Evolutionary conservation across 1,140 invertebrate genomes (phyloP).

Genomic region (Drosophila micromelanica): DNA sequence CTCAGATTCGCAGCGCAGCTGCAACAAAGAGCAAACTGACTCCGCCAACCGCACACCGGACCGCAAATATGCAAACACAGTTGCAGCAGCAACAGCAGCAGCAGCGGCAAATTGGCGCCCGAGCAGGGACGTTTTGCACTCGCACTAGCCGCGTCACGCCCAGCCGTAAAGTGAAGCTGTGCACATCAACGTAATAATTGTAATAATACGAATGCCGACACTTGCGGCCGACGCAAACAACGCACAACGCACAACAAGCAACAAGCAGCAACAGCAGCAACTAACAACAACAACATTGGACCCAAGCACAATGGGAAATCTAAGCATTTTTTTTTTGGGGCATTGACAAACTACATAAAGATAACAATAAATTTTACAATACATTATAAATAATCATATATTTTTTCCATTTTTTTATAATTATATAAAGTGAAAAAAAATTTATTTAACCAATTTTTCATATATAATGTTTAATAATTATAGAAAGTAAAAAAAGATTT

Average conservation of each 20-base stretch:
- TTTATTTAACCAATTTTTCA: too few relatives aligned
- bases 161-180: constrained; percentile 49
- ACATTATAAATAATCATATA: too few relatives aligned
- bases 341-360: too few relatives aligned
- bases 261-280: constrained; percentile 12
- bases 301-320: too few relatives aligned
- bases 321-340: too few relatives aligned
- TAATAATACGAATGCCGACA: constrained; percentile 78
- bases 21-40: constrained; percentile 55
- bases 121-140: neutral
- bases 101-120: constrained; percentile 19
- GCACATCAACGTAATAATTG: constrained; percentile 78
- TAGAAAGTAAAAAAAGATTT: too few relatives aligned
- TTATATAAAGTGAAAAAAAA: too few relatives aligned
- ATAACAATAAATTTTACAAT: too few relatives aligned
- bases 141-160: neutral
- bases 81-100: neutral
- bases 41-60: constrained; percentile 43
- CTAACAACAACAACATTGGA: neutral
- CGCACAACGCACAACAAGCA: constrained; percentile 29
- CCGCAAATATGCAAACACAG: constrained; percentile 69
- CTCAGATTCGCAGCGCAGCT: constrained; percentile 15
- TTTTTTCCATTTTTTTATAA: too few relatives aligned
- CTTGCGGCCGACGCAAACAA: constrained; percentile 65
- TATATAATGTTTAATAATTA: too few relatives aligned